Conservation (phyloP, 2,888 invertebrate species). For the Phengaris alcon region DNA sequence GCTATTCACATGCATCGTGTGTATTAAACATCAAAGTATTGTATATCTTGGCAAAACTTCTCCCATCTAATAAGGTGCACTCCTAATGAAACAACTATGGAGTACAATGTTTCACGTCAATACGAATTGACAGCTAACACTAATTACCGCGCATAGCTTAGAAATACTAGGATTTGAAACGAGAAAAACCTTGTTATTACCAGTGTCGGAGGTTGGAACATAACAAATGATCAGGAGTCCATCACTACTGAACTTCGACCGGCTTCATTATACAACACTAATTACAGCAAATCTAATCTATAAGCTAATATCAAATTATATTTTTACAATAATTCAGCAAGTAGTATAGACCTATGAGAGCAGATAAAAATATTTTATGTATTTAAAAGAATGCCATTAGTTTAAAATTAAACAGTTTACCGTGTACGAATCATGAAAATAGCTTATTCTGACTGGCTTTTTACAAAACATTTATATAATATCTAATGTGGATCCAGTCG, state of each 20-base stretch:
- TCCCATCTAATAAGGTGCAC: slow-evolving; percentile 4
- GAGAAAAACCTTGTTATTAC: slow-evolving; percentile 53
- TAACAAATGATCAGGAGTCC: slow-evolving; percentile 75
- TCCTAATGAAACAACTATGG: slow-evolving; percentile 10
- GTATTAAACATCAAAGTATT: slow-evolving; percentile 7
- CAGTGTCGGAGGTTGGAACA: slow-evolving; percentile 61
- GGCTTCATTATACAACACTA: slow-evolving; percentile 70
- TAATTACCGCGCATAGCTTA: slow-evolving; percentile 31
- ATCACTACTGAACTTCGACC: slow-evolving; percentile 60
- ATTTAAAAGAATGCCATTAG: neutral
- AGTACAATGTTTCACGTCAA: slow-evolving; percentile 23
- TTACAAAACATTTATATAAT: neutral
- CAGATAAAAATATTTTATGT: neutral
- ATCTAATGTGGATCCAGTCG: neutral
- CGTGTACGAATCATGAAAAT: neutral
- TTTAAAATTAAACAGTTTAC: neutral
- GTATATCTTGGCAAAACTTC: slow-evolving; percentile 7
- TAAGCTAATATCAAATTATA: neutral
- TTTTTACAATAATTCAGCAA: neutral
- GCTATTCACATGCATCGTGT: neutral
- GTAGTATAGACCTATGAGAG: neutral
- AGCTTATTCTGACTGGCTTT: neutral
- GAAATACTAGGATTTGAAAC: slow-evolving; percentile 36
- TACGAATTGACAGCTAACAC: slow-evolving; percentile 17
- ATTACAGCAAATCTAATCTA: slow-evolving; percentile 59